Evolutionary conservation across 1,140 invertebrate species (phyloP).

Genomic region (Heliconius himera): DNA sequence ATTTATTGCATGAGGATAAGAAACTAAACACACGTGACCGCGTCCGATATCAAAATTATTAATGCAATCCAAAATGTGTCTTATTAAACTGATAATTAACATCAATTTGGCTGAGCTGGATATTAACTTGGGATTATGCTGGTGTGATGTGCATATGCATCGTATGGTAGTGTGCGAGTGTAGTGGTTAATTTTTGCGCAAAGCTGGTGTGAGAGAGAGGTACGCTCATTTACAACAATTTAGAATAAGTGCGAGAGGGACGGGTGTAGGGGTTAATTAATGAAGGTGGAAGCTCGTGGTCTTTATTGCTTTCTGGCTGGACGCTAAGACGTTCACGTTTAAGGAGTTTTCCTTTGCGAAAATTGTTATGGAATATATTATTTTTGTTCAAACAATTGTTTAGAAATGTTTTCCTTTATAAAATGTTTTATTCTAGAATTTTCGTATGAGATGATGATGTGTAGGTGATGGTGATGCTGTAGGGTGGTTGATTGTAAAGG

Average conservation of each 20-base stretch:
- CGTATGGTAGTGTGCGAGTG: constrained; percentile 72
- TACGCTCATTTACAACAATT: constrained; percentile 78
- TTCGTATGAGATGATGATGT: no score
- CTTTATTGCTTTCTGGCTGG: constrained; percentile 82
- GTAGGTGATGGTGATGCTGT: no score
- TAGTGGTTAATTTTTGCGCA: constrained; percentile 83
- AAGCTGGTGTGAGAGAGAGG: constrained; percentile 78
- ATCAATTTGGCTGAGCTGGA: constrained; percentile 53
- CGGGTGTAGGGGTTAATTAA: constrained; percentile 79
- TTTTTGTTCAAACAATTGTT: constrained; percentile 43
- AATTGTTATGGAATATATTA: constrained; percentile 68
- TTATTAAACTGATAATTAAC: constrained; percentile 67
- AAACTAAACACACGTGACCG: constrained; percentile 78
- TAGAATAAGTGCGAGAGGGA: constrained; percentile 67
- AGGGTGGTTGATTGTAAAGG: no score
- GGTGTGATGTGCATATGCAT: constrained; percentile 72
- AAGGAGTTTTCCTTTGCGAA: constrained; percentile 78
- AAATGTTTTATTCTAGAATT: no score
- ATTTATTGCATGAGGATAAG: constrained; percentile 79
- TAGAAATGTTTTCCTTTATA: neutral
- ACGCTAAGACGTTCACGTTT: constrained; percentile 79
- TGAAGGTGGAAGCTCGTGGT: constrained; percentile 82
- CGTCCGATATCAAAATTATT: constrained; percentile 51
- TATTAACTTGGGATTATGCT: constrained; percentile 44
- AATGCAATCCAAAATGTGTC: constrained; percentile 54